Evolutionary conservation across 2,113 vertebrate species (phyloP).

Genomic region (Sclerurus mexicanus): DNA sequence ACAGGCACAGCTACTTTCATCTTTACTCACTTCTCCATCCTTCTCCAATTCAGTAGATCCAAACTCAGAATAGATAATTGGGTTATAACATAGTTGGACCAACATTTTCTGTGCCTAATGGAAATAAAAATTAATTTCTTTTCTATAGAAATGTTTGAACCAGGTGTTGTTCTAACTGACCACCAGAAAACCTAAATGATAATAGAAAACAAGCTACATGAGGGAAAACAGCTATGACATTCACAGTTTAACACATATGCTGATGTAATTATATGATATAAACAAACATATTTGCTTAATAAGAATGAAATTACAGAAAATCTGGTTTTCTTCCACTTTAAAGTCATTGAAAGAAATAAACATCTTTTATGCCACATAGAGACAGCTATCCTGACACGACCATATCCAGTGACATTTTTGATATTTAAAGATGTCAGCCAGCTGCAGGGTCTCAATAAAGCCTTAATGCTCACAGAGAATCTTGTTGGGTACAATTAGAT

Average conservation of each 20-base stretch:
- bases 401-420: neutral
- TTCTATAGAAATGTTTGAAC: neutral
- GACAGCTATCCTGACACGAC: neutral
- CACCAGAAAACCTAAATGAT: neutral
- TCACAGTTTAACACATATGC: neutral
- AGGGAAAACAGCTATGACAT: neutral
- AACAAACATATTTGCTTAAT: neutral
- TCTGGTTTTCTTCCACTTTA: neutral
- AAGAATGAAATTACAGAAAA: neutral
- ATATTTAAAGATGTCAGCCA: neutral
- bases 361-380: neutral
- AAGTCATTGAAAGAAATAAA: neutral
- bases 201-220: neutral
- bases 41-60: neutral
- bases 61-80: neutral
- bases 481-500: neutral
- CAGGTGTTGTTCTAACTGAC: neutral
- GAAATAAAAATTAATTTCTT: neutral
- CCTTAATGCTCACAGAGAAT: neutral
- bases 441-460: neutral
- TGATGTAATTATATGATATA: neutral
- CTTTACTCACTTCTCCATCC: neutral
- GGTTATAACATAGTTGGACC: neutral
- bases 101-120: neutral
- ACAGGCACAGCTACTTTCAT: neutral